A percentile compares a stretch with the other conserved stretches of the same genome.
These are phyloP conservation scores for Edolisoma coerulescens DNA, from an alignment of 2,113 vertebrate genomes.

Conservation along the genomic window DNA sequence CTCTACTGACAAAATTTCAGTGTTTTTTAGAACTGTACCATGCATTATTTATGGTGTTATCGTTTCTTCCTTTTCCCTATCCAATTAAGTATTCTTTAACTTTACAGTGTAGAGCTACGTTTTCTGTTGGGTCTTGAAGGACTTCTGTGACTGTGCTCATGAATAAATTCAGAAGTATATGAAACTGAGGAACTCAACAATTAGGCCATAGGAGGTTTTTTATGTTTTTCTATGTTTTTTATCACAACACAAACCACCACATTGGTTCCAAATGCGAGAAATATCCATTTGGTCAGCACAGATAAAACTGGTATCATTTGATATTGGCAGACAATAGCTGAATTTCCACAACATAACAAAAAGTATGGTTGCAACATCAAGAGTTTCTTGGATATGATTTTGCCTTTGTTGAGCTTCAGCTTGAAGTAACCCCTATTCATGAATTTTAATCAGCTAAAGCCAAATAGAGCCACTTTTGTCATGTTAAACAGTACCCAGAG, in stretches of 20 bases:
- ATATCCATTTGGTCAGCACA: not conserved
- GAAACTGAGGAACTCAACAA: not conserved
- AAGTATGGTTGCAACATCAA: not conserved
- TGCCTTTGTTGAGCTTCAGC: not conserved
- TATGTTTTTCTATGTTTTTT: not conserved
- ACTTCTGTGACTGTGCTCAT: not conserved
- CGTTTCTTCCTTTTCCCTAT: not conserved
- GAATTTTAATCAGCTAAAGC: not conserved
- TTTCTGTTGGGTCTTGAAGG: constrained; percentile 5
- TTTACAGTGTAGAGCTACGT: not conserved
- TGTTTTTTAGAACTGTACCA: not conserved
- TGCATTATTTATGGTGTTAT: constrained; percentile 10
- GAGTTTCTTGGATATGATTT: not conserved
- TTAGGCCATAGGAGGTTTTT: not conserved
- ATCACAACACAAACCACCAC: not conserved
- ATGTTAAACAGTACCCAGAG: not conserved
- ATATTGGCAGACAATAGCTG: not conserved
- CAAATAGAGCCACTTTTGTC: not conserved
- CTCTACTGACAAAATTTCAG: not conserved
- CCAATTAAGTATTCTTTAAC: constrained; percentile 32
- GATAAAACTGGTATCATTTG: not conserved
- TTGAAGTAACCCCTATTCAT: not conserved
- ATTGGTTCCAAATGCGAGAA: not conserved
- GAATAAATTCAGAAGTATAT: not conserved
- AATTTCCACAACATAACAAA: not conserved